Conservation (phyloP, 2,888 invertebrate genomes). For the Chelonus formosanus region DNA sequence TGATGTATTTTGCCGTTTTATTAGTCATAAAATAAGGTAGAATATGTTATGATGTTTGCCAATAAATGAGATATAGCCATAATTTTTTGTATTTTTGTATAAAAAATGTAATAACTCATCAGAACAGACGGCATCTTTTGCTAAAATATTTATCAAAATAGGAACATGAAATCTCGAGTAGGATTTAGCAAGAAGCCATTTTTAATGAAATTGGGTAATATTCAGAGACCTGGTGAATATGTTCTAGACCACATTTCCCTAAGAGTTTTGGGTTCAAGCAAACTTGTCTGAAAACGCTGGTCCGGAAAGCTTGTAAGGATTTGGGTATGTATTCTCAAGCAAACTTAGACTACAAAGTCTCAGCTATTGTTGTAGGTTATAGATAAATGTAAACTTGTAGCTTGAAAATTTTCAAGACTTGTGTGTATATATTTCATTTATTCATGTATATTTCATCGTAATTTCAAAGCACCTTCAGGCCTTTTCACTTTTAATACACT, state of each 20-base stretch:
- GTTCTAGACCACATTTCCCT: background rate
- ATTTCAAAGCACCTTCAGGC: too few species aligned
- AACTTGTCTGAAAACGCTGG: background rate
- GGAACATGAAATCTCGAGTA: background rate
- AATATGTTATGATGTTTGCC: too few species aligned
- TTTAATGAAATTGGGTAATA: background rate
- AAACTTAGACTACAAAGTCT: conserved; percentile 2
- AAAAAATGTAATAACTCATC: too few species aligned
- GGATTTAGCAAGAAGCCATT: background rate
- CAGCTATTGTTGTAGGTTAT: conserved; percentile 5
- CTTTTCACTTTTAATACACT: too few species aligned
- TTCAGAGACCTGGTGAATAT: background rate
- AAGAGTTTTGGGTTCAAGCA: background rate
- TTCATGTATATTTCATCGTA: too few species aligned
- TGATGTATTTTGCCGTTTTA: too few species aligned
- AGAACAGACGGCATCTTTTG: background rate
- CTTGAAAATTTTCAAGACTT: too few species aligned
- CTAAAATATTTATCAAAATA: background rate
- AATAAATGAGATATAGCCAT: too few species aligned
- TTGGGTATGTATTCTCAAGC: background rate
- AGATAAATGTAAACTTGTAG: background rate
- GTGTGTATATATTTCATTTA: too few species aligned
- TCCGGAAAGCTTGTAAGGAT: conserved; percentile 4
- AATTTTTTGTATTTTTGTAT: too few species aligned
- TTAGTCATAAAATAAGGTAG: too few species aligned